Percentiles rank a stretch among this genome's conserved stretches.
Evolutionary conservation across 2,113 vertebrate species (phyloP).

Genomic region (Numida meleagris): DNA sequence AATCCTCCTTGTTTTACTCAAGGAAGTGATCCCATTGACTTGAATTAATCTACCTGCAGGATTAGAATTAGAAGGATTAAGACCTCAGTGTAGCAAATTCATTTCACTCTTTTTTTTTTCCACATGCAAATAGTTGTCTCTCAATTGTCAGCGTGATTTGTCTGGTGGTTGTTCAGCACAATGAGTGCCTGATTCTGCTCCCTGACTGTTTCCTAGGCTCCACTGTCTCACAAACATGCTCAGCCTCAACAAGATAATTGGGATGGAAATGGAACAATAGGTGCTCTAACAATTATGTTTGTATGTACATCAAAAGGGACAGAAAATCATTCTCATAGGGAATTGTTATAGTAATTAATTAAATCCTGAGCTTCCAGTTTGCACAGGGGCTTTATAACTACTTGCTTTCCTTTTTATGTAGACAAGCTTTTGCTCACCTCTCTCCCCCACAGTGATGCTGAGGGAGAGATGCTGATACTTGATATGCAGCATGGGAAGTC

Average conservation of each 20-base stretch:
- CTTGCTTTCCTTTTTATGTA: not conserved
- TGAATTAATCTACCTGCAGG: slow-evolving; percentile 41
- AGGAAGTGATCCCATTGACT: not conserved
- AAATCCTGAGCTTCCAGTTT: not conserved
- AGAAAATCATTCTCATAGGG: not conserved
- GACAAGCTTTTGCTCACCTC: not conserved
- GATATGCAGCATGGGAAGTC: not conserved
- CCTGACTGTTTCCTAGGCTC: not conserved
- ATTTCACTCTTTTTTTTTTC: slow-evolving; percentile 30
- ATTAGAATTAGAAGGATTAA: slow-evolving; percentile 29
- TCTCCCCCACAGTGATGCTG: not conserved
- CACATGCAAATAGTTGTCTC: slow-evolving; percentile 14
- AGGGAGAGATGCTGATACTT: not conserved
- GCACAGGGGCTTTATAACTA: not conserved
- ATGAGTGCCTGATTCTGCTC: not conserved
- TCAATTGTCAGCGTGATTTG: not conserved
- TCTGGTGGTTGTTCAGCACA: not conserved
- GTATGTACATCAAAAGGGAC: not conserved
- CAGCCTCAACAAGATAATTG: not conserved
- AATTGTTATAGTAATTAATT: not conserved
- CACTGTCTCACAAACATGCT: not conserved
- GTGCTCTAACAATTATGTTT: not conserved
- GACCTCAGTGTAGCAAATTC: not conserved
- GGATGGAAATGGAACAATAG: not conserved
- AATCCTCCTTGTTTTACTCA: slow-evolving; percentile 40